Base-by-base conservation (phyloP, 2,797 vertebrate species). In the Enteromius thamalakanensis region DNA sequence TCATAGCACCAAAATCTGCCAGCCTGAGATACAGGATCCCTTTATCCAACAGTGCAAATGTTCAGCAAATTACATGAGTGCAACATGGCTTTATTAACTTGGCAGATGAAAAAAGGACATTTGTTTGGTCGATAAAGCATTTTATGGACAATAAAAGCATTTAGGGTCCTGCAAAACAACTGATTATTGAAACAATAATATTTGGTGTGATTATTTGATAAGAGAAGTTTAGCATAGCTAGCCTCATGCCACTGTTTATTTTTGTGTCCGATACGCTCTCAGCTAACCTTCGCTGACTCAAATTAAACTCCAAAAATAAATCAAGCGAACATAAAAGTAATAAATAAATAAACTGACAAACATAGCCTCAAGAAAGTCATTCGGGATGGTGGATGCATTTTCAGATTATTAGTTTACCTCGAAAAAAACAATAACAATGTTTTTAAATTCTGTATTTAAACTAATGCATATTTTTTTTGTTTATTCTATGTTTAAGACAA, bases 281-380 rank as follows among this genome's bases (percentile, higher is more conserved):
- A 79, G 82, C 70, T 88, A 80, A 71, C 84, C 74, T 85, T 64
- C 32, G 69, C 77, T 51, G 80, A 70, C 51, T 77, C 47, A 58
- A 78, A 83, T 79, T 45, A 72, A 80, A 81, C 86, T 45, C 67
- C 69, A 85, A 77, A 84, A 90, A 90, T 84, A 68, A 82, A 86
- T 23, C 14, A 34, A 76, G 70, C 49, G 1, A 55, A 37, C 6
- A 7, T 55, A 37, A 26, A 23, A 42, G 34, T 19, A 32, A 76
- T 29, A 55, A 70, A 82, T 26, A 23, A 34, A 23, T 53, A 64
- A 62, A 71, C 29, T 2, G 17, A 75, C 19, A 85, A 78, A 51
- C 17, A 40, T 4, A 7, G 14, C 29, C 11, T 29, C 14, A 29
- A 64, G 15, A 12, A 80, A 4, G 7, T 37, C 32, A 51, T 14